A percentile compares a stretch with the other conserved stretches of the same genome.
phyloP scores from a whole-genome alignment of 2,888 invertebrate species.

The Laothoe populi region DNA sequence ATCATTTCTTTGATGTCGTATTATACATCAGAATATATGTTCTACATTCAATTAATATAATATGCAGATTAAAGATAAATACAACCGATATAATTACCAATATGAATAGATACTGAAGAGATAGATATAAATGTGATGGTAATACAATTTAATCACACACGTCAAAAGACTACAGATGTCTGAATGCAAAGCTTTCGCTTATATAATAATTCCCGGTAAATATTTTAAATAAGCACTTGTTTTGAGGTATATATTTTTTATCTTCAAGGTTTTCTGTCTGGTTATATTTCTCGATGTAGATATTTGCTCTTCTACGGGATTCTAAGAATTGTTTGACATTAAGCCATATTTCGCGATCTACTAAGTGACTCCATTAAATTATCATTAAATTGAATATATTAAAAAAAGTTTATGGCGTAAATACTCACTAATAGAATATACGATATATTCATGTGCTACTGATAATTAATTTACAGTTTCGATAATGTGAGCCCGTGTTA shows the following conservation, averaged over 20 bases:
- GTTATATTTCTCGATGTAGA: not conserved
- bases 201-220: not conserved
- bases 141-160: not conserved
- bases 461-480: not conserved
- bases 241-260: not conserved
- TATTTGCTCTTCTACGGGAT: not conserved
- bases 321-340: not conserved
- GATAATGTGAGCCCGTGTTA: not conserved
- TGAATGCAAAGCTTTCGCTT: not conserved
- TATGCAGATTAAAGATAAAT: no score
- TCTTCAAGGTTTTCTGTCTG: not conserved
- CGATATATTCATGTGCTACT: not conserved
- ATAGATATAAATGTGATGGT: no score
- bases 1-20: no score
- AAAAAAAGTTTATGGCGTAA: not conserved
- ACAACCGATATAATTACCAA: no score
- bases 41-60: no score
- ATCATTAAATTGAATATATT: not conserved
- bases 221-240: not conserved
- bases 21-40: no score
- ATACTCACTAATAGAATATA: no score
- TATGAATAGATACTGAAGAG: no score
- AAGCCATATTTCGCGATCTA: not conserved
- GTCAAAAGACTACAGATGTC: not conserved
- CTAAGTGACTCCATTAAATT: not conserved